These are phyloP conservation scores for Drosophila multiciliata DNA, from an alignment of 2,888 invertebrate species.

Conservation along the genomic window DNA sequence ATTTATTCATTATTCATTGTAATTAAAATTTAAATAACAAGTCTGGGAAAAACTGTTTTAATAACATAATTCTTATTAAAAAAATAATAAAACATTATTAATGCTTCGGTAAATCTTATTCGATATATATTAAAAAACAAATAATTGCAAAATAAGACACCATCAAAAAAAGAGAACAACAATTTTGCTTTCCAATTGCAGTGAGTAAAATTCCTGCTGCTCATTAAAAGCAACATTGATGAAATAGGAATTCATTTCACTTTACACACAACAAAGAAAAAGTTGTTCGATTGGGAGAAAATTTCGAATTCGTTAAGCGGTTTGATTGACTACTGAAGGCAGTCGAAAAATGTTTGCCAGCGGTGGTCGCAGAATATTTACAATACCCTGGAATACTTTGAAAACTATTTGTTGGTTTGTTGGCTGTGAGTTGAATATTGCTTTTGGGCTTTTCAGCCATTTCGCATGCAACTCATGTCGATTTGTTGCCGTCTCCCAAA, in stretches of 20 bases:
- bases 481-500: slow-evolving; percentile 2
- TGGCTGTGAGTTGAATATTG: slow-evolving; percentile 53
- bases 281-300: slow-evolving; percentile 4
- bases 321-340: slow-evolving; percentile 62
- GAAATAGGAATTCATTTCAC: slow-evolving; percentile 39
- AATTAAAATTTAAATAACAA: background rate
- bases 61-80: background rate
- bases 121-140: background rate
- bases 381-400: slow-evolving; percentile 27
- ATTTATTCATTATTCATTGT: background rate
- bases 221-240: slow-evolving; percentile 40
- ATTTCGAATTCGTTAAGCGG: slow-evolving; percentile 44
- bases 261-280: slow-evolving; percentile 20
- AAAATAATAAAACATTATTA: background rate
- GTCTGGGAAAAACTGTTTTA: background rate
- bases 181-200: background rate
- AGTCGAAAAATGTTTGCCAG: slow-evolving; percentile 38
- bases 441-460: slow-evolving; percentile 57
- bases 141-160: background rate
- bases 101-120: background rate
- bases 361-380: slow-evolving; percentile 44
- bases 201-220: slow-evolving; percentile 26
- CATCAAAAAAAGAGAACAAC: background rate
- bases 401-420: slow-evolving; percentile 34
- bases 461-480: slow-evolving; percentile 62